Conservation (phyloP, 2,888 invertebrate species). For the Drosophila kokeensis region DNA sequence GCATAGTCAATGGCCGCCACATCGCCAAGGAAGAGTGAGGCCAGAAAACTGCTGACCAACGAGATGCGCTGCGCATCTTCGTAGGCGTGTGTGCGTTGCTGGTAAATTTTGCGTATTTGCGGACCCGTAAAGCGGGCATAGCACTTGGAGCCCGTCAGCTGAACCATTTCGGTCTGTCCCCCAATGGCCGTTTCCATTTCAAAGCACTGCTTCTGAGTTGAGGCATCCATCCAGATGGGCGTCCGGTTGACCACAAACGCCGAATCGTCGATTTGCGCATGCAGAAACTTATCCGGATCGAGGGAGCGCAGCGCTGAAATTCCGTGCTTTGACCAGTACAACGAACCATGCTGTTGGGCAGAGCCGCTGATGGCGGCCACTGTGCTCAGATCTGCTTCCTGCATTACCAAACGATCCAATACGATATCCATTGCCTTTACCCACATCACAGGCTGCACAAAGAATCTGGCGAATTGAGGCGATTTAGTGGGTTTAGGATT, state of each 20-base stretch:
- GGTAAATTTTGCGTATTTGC: slow-evolving; percentile 95
- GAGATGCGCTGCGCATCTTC: slow-evolving; percentile 94
- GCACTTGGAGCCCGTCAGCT: slow-evolving; percentile 84
- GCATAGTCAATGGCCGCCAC: slow-evolving; percentile 96
- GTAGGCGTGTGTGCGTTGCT: slow-evolving; percentile 89
- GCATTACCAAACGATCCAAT: slow-evolving; percentile 92
- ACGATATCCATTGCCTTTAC: slow-evolving; percentile 97
- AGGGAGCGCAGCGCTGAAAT: slow-evolving; percentile 88
- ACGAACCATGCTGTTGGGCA: slow-evolving; percentile 99
- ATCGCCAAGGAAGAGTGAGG: slow-evolving; percentile 93
- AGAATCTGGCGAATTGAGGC: slow-evolving; percentile 86
- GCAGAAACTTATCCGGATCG: slow-evolving; percentile 91
- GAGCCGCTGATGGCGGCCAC: slow-evolving; percentile 95
- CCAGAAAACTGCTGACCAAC: slow-evolving; percentile 96
- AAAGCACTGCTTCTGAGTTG: slow-evolving; percentile 83
- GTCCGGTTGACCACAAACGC: slow-evolving; percentile 92
- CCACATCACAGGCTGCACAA: slow-evolving; percentile 96
- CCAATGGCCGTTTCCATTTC: slow-evolving; percentile 93
- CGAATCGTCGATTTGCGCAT: slow-evolving; percentile 91
- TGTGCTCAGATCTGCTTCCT: slow-evolving; percentile 92
- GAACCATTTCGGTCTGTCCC: slow-evolving; percentile 85
- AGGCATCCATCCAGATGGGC: slow-evolving; percentile 98
- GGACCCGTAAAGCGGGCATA: slow-evolving; percentile 92
- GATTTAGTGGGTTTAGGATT: neutral
- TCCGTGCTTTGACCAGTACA: slow-evolving; percentile 95